Percentiles rank a stretch among this genome's conserved stretches.
Conservation (phyloP, 2,888 invertebrate species). For the Myathropa florea region DNA sequence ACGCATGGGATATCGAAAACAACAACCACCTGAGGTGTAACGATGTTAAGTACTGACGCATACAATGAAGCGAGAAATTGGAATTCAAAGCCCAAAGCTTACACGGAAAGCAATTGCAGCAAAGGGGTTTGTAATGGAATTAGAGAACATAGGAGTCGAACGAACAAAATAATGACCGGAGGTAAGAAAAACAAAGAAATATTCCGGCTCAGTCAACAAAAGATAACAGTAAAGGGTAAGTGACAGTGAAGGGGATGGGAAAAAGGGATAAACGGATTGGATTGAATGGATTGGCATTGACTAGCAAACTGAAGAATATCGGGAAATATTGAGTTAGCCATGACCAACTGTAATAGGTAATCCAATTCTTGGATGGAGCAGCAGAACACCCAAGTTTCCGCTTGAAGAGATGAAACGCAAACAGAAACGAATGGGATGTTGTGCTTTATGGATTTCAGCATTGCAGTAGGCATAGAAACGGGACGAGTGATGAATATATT, state of each 20-base stretch:
- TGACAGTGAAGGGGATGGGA: not conserved
- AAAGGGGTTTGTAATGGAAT: not conserved
- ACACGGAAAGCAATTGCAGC: not conserved
- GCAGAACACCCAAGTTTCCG: not conserved
- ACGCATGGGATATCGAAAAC: not conserved
- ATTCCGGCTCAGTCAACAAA: not conserved
- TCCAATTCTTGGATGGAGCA: not conserved
- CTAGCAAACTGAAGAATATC: not conserved
- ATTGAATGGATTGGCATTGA: not conserved
- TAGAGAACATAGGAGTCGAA: not conserved
- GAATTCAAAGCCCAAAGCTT: not conserved
- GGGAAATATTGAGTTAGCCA: not conserved
- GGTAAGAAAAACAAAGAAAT: not conserved
- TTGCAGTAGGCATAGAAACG: not conserved
- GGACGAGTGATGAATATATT: not conserved
- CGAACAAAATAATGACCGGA: not conserved
- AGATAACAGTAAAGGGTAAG: not conserved
- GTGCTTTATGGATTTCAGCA: not conserved
- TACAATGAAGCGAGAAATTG: not conserved
- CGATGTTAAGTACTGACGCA: not conserved
- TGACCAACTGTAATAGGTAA: not conserved
- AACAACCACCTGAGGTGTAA: not conserved
- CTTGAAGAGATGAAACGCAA: not conserved
- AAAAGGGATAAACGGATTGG: not conserved
- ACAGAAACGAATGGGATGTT: not conserved